Evolutionary conservation across 2,797 vertebrate genomes (phyloP), one percentile per base, ranked within the genome.

Genomic region (Chelonia mydas): DNA sequence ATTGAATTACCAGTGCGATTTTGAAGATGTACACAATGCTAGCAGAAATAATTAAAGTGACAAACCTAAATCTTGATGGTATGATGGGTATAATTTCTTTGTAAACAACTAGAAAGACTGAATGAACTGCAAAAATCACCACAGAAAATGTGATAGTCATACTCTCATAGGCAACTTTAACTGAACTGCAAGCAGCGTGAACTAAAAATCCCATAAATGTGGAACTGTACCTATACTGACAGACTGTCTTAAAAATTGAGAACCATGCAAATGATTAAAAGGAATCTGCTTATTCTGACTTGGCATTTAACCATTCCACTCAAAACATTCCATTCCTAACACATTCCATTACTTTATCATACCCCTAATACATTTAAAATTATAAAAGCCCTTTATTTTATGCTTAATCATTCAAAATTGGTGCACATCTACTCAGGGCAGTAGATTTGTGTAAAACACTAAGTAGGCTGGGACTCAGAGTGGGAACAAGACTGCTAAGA

Each of bases 391-490:
- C 82, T 21, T 54, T 88, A 81, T 72, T 1, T 54, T 86, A 3
- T 86, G 88, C 9, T 65, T 11, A 12, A 19, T 4, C 1, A 0
- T 92, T 93, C 33, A 74, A 51, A 65, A 55, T 84, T 92, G 51
- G 49, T 84, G 15, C 0, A 27, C 0, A 5, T 85, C 16, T 89
- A 11, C 15, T 31, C 6, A 76, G 11, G 50, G 74, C 41, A 31
- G 31, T 83, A 87, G 25, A 51, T 87, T 76, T 76, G 0, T 37
- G 28, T 0, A 0, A 23, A 37, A 51, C 3, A 28, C 5, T 11
- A 88, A 54, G 31, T 1, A 0, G 47, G 25, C 41, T 72, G 76
- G 45, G 41, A 37, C 81, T 88, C 83, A 27, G 85, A 78, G 27
- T 7, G 54, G 16, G 27, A 92, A 77, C 41, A 89, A 31, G 49